These are phyloP conservation scores for Tinea semifulvella DNA, from an alignment of 2,888 invertebrate genomes.

Conservation along the genomic window DNA sequence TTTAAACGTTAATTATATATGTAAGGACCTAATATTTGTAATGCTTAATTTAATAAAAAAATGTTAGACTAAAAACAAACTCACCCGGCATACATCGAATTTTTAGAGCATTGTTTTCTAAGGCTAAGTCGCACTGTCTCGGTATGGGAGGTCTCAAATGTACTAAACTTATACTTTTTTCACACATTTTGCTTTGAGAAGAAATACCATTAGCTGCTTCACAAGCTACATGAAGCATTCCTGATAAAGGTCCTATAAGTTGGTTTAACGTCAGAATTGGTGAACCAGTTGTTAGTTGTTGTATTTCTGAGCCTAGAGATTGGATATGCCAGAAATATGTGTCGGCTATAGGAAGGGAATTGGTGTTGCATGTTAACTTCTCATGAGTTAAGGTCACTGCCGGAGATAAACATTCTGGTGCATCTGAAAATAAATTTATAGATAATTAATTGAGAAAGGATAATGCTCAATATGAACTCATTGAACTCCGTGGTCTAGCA, in stretches of 20 bases:
- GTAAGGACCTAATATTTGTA: too few relatives aligned
- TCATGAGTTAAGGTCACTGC: slow-evolving; percentile 48
- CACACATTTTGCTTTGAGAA: slow-evolving; percentile 45
- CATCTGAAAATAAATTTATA: slow-evolving; percentile 46
- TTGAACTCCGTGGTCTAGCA: too few relatives aligned
- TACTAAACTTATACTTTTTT: slow-evolving; percentile 41
- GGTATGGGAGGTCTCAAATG: slow-evolving; percentile 48
- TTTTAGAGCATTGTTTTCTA: slow-evolving; percentile 51
- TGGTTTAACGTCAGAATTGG: slow-evolving; percentile 42
- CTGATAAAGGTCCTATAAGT: slow-evolving; percentile 33
- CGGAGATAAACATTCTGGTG: slow-evolving; percentile 46
- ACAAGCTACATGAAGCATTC: slow-evolving; percentile 39
- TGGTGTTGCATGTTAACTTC: slow-evolving; percentile 44
- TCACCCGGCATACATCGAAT: slow-evolving; percentile 57
- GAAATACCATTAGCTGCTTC: slow-evolving; percentile 53
- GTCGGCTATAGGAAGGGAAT: slow-evolving; percentile 43
- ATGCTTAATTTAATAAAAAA: too few relatives aligned
- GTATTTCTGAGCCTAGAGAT: slow-evolving; percentile 40
- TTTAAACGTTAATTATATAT: too few relatives aligned
- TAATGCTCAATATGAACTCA: too few relatives aligned
- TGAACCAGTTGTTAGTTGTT: slow-evolving; percentile 51
- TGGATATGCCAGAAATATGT: slow-evolving; percentile 56
- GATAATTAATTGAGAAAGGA: too few relatives aligned
- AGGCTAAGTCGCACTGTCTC: slow-evolving; percentile 49
- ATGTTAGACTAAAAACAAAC: background rate